These are phyloP conservation scores for Lithophane ornitopus DNA, from an alignment of 2,888 invertebrate genomes.

Conservation along the genomic window DNA sequence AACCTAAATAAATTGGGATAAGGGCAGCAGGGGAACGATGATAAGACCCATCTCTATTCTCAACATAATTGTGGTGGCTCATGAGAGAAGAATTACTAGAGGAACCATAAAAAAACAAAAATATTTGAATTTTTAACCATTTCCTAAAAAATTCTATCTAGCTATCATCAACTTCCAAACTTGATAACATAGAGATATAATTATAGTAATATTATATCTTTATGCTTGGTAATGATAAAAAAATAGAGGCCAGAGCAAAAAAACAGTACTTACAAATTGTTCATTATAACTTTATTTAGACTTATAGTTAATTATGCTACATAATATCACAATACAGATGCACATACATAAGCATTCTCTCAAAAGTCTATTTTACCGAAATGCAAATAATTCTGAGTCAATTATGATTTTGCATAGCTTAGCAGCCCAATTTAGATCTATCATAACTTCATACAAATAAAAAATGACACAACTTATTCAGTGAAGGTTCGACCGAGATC, in stretches of 20 bases:
- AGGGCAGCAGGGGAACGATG: too few relatives aligned
- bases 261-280: slow-evolving; percentile 10
- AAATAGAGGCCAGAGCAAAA: not conserved
- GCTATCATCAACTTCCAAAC: not conserved
- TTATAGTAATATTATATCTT: too few relatives aligned
- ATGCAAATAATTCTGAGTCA: slow-evolving; percentile 10
- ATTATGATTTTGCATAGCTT: not conserved
- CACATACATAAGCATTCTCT: slow-evolving; percentile 36
- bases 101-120: not conserved
- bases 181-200: too few relatives aligned
- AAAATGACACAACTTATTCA: not conserved
- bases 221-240: not conserved
- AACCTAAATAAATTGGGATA: not conserved
- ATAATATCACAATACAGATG: slow-evolving; percentile 57
- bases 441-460: slow-evolving; percentile 3
- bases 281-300: slow-evolving; percentile 47
- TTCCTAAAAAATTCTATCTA: not conserved
- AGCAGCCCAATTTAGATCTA: not conserved
- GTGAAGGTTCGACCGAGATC: not conserved
- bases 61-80: not conserved
- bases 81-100: not conserved
- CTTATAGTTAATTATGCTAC: slow-evolving; percentile 47
- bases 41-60: not conserved
- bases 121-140: too few relatives aligned
- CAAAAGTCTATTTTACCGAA: not conserved